phyloP scores from a whole-genome alignment of 2,113 vertebrate species.

The Centropus unirufus region DNA sequence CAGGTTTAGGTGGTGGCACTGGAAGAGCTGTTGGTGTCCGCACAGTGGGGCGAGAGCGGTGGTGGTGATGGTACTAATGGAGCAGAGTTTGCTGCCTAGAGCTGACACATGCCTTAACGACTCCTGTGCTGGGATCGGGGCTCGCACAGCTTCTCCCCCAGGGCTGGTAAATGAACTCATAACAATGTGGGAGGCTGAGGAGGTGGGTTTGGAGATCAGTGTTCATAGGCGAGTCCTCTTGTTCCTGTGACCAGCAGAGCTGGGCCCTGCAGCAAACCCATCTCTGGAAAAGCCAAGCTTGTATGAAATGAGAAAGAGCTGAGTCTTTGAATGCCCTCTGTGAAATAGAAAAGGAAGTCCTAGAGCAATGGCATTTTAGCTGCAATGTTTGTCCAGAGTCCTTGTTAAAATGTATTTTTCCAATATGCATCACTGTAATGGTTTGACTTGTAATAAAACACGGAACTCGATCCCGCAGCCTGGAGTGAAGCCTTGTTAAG shows the following conservation, averaged over 20 bases:
- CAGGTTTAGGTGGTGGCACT: background rate
- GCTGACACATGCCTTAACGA: conserved; percentile 72
- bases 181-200: background rate
- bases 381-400: conserved; percentile 60
- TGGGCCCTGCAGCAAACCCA: background rate
- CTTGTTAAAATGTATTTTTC: conserved; percentile 79
- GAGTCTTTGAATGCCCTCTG: conserved; percentile 11
- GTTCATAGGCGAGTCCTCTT: background rate
- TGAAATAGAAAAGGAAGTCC: conserved; percentile 56
- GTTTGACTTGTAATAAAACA: conserved; percentile 76
- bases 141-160: background rate
- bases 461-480: background rate
- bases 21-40: background rate
- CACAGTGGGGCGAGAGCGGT: background rate
- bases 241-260: background rate
- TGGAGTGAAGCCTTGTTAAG: background rate
- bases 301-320: background rate
- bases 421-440: conserved; percentile 75
- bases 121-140: background rate
- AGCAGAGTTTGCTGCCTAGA: conserved; percentile 3
- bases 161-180: background rate
- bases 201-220: background rate
- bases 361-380: conserved; percentile 53
- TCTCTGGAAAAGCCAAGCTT: conserved; percentile 16
- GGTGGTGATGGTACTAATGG: background rate